Conservation (phyloP, 1,140 invertebrate genomes). For the Drosophila kepulauana region DNA sequence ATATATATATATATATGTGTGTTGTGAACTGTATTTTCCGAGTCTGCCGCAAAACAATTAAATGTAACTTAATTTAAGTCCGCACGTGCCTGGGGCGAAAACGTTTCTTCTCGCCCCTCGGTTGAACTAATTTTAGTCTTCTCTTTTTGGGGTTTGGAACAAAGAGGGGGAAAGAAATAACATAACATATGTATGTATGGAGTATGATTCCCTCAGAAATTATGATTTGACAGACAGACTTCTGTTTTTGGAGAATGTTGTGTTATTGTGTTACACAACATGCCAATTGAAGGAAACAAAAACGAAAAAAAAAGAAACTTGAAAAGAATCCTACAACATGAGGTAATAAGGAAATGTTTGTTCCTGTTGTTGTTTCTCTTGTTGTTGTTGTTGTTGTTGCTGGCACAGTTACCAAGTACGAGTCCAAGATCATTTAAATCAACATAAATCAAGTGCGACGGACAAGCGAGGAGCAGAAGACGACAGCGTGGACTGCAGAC, state of each 20-base stretch:
- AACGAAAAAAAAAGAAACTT: background rate
- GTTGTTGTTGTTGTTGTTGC: no score
- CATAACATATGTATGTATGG: conserved; percentile 14
- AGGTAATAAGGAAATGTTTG: conserved; percentile 23
- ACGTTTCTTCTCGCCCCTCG: background rate
- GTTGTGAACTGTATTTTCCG: background rate
- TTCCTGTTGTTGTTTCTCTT: background rate
- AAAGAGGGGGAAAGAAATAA: background rate
- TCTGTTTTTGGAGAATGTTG: conserved; percentile 14
- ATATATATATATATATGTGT: background rate
- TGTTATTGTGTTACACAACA: background rate
- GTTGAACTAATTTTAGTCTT: conserved; percentile 35
- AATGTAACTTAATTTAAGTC: conserved; percentile 56
- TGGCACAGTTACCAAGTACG: conserved; percentile 5
- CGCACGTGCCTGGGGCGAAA: conserved; percentile 39
- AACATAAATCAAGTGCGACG: conserved; percentile 52
- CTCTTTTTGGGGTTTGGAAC: background rate
- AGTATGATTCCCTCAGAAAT: conserved; percentile 14
- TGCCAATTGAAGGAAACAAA: conserved; percentile 3
- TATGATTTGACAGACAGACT: conserved; percentile 32
- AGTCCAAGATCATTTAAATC: conserved; percentile 19
- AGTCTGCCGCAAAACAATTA: conserved; percentile 54
- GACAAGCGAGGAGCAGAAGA: conserved; percentile 6
- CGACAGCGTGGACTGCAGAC: background rate
- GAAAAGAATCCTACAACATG: background rate